Conservation (phyloP, 2,113 vertebrate genomes). For the Aphyosemion australe region DNA sequence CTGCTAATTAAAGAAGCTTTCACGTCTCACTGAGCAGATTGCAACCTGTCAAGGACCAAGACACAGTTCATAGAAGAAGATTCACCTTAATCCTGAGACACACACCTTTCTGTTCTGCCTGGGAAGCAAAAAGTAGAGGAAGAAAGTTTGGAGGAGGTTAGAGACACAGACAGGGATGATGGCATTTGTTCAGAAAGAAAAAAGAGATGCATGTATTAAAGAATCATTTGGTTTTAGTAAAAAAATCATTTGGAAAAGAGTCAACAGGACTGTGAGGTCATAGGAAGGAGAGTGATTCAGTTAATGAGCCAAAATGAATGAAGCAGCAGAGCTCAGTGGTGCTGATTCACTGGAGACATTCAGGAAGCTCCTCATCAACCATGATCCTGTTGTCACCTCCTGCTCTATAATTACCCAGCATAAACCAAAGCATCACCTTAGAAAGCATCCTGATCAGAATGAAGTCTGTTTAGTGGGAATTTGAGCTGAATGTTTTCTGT, state of each 20-base stretch:
- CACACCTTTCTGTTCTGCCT: constrained; percentile 22
- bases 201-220: constrained; percentile 1
- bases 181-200: constrained; percentile 14
- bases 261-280: no score
- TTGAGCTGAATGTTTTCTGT: not conserved
- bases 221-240: not conserved
- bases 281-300: no score
- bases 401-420: no score
- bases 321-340: no score
- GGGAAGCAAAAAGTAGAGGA: constrained; percentile 19
- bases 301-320: no score
- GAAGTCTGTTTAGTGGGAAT: not conserved
- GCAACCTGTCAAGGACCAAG: constrained; percentile 16
- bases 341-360: no score
- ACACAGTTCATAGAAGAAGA: constrained; percentile 23
- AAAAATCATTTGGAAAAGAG: constrained; percentile 2
- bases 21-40: constrained; percentile 49
- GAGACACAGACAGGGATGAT: constrained; percentile 9
- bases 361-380: no score
- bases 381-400: no score
- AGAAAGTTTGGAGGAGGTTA: not conserved
- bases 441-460: no score
- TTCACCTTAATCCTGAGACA: constrained; percentile 45
- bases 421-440: no score
- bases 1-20: constrained; percentile 54